Evolutionary conservation across 2,888 invertebrate genomes (phyloP).

Genomic region (Parnassius smintheus): DNA sequence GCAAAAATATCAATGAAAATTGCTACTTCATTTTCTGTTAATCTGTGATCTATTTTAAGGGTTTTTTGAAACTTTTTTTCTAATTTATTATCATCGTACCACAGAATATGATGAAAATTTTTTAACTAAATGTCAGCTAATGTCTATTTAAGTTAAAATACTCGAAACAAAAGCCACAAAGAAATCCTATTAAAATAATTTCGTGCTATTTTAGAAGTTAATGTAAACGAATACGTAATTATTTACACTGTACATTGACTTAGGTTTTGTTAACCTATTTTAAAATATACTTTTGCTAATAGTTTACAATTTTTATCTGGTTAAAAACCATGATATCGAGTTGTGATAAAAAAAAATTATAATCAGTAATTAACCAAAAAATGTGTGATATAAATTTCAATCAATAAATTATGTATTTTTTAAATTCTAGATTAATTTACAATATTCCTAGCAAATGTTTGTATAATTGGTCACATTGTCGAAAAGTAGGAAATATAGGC

Average conservation of each 20-base stretch:
- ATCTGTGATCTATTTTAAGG: conserved; percentile 14
- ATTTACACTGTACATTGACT: conserved; percentile 15
- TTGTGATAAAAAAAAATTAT: conserved; percentile 20
- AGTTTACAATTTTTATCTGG: conserved; percentile 5
- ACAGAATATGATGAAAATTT: too few relatives aligned
- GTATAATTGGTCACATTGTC: conserved; percentile 2
- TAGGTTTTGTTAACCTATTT: neutral
- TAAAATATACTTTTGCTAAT: neutral
- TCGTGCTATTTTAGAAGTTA: conserved; percentile 15
- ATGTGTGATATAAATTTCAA: conserved; percentile 14
- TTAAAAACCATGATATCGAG: conserved; percentile 9
- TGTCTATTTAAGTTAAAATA: neutral
- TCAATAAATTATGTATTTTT: conserved; percentile 10
- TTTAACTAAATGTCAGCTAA: too few relatives aligned
- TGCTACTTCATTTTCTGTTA: neutral
- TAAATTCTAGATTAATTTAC: too few relatives aligned
- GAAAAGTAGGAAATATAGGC: conserved; percentile 3
- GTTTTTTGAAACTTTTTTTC: too few relatives aligned
- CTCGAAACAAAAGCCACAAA: neutral
- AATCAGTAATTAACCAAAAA: conserved; percentile 16
- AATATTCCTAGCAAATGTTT: neutral
- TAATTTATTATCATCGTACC: too few relatives aligned
- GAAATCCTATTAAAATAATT: conserved; percentile 1
- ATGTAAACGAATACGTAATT: conserved; percentile 17
- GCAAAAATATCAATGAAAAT: neutral